Conservation (phyloP, 2,797 vertebrate species). For the Heliangelus exortis region DNA sequence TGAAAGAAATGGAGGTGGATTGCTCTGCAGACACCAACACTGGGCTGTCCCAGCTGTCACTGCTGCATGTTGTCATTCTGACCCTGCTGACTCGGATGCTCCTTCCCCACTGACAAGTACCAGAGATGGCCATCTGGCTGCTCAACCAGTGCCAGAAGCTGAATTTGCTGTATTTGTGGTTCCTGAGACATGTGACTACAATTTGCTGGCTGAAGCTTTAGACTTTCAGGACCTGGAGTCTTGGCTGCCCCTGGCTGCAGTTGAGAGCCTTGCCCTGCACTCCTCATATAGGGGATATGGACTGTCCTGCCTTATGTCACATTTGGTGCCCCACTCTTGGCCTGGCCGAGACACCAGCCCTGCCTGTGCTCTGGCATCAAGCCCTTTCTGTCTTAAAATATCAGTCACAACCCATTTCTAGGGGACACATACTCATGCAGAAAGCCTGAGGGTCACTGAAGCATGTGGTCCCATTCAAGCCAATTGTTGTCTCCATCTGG, state of each 20-base stretch:
- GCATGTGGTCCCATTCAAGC: neutral
- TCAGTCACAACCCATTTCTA: neutral
- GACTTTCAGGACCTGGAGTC: neutral
- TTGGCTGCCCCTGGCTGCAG: neutral
- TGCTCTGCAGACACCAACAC: neutral
- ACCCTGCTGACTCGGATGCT: neutral
- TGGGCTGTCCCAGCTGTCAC: neutral
- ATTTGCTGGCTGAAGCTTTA: neutral
- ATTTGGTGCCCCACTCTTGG: neutral
- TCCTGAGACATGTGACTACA: neutral
- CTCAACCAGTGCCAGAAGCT: neutral
- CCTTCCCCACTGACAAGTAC: neutral
- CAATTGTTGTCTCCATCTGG: neutral
- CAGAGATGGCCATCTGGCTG: neutral
- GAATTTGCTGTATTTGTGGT: neutral
- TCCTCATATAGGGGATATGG: neutral
- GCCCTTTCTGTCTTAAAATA: neutral
- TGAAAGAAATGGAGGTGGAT: neutral
- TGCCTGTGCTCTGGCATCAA: neutral
- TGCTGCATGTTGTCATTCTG: neutral
- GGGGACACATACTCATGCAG: neutral
- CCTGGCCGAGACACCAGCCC: neutral
- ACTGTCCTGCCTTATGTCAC: neutral
- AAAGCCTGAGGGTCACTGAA: neutral
- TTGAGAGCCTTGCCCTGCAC: neutral